These are phyloP conservation scores for Tenrec ecaudatus DNA, from an alignment of 2,113 vertebrate genomes.

Conservation along the genomic window DNA sequence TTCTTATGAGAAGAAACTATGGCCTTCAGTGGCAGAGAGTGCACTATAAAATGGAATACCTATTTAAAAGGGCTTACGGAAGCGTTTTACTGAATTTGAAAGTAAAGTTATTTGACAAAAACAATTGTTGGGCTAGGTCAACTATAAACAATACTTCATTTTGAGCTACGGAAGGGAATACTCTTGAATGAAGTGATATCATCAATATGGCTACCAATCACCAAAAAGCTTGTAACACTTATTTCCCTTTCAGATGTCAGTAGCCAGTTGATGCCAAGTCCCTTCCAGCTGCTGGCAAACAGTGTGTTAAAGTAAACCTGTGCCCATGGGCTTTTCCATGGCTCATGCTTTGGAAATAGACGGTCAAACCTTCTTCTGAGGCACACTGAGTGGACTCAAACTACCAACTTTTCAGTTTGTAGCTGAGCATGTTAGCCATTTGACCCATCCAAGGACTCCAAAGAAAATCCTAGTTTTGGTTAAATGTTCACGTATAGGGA, in stretches of 20 bases:
- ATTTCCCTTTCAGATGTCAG: conserved; percentile 59
- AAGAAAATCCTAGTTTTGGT: conserved; percentile 25
- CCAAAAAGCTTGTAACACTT: conserved; percentile 61
- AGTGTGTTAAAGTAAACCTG: neutral
- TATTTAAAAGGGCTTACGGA: conserved; percentile 92
- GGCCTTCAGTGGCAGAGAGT: conserved; percentile 87
- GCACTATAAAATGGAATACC: conserved; percentile 87
- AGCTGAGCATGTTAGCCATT: neutral
- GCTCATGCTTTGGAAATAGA: neutral
- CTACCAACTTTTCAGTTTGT: neutral
- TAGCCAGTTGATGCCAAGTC: neutral
- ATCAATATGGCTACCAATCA: conserved; percentile 87
- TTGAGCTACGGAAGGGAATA: conserved; percentile 83
- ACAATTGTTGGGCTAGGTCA: conserved; percentile 87
- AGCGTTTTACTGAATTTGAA: conserved; percentile 87
- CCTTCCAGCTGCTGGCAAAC: neutral
- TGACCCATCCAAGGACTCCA: neutral
- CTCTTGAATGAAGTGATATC: conserved; percentile 77
- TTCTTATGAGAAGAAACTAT: conserved; percentile 86
- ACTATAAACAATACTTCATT: conserved; percentile 89
- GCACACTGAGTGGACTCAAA: no score
- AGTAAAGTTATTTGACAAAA: conserved; percentile 91
- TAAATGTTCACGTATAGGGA: conserved; percentile 6
- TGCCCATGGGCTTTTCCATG: neutral
- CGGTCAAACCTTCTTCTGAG: neutral